phyloP scores from a whole-genome alignment of 2,888 invertebrate genomes.

The Mylabris sibirica region DNA sequence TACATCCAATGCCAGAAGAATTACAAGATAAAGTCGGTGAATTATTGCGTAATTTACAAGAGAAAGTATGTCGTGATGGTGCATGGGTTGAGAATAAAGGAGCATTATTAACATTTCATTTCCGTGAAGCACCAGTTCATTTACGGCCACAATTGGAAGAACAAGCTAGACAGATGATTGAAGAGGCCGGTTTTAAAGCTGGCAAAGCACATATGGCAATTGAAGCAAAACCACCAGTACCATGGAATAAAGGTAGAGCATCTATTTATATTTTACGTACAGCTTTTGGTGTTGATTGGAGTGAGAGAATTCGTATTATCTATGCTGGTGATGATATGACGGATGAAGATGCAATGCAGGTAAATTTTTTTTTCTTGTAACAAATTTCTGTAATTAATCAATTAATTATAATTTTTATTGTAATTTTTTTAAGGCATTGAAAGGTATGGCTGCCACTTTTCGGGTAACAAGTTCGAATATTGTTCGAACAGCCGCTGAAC shows the following conservation, averaged over 20 bases:
- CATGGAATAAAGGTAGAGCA: slow-evolving; percentile 91
- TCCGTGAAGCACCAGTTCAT: slow-evolving; percentile 79
- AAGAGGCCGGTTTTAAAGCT: slow-evolving; percentile 79
- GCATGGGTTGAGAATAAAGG: slow-evolving; percentile 95
- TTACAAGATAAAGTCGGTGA: slow-evolving; percentile 81
- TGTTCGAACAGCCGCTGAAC: slow-evolving; percentile 85
- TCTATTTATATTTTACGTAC: slow-evolving; percentile 90
- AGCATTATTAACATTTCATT: slow-evolving; percentile 85
- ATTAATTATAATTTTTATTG: too few species aligned
- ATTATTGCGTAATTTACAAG: slow-evolving; percentile 80
- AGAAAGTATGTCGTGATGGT: slow-evolving; percentile 84
- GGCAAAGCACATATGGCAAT: slow-evolving; percentile 85
- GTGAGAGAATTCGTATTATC: slow-evolving; percentile 86
- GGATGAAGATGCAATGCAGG: slow-evolving; percentile 91
- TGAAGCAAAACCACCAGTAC: slow-evolving; percentile 90
- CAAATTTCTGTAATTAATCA: neutral
- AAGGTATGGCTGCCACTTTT: slow-evolving; percentile 94
- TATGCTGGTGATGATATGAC: slow-evolving; percentile 90
- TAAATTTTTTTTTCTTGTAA: slow-evolving; percentile 53
- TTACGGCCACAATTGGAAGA: slow-evolving; percentile 70
- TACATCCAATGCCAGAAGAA: slow-evolving; percentile 89
- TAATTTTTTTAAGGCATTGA: slow-evolving; percentile 78
- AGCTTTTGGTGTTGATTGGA: slow-evolving; percentile 91
- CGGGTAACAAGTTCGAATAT: slow-evolving; percentile 85
- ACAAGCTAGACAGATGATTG: slow-evolving; percentile 77